Evolutionary conservation across 2,797 vertebrate genomes (phyloP).

Genomic region (Myotis daubentonii): DNA sequence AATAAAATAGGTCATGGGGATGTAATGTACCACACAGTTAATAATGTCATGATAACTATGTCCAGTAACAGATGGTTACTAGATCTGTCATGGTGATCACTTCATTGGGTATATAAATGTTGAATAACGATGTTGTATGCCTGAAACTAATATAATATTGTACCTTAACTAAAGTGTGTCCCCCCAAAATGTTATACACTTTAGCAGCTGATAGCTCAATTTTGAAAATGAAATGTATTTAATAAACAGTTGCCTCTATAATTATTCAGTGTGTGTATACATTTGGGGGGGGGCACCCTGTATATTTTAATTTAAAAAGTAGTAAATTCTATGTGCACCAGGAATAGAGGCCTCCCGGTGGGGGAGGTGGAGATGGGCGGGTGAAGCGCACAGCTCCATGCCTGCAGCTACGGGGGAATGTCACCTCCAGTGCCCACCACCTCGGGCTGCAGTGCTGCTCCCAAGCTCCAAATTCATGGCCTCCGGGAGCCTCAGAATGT

Average conservation of each 20-base stretch:
- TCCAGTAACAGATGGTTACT: too few species aligned
- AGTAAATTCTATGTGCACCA: neutral
- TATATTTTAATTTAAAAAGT: neutral
- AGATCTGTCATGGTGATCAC: neutral
- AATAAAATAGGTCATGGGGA: neutral
- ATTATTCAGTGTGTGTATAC: too few species aligned
- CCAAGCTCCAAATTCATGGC: neutral
- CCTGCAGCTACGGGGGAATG: neutral
- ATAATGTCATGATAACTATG: neutral
- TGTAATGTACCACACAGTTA: neutral
- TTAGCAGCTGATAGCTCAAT: too few species aligned
- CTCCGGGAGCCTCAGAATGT: neutral
- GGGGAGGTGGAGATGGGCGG: too few species aligned
- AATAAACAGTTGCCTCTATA: too few species aligned
- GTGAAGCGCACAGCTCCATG: neutral
- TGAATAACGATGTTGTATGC: neutral
- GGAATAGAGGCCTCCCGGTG: neutral
- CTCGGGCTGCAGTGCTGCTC: too few species aligned
- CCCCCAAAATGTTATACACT: too few species aligned
- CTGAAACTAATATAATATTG: neutral
- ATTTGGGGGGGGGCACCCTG: too few species aligned
- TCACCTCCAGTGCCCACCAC: neutral
- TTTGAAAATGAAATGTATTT: too few species aligned
- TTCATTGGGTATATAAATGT: neutral
- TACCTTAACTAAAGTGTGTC: neutral